Conservation (phyloP, 1,140 invertebrate species). For the Nymphalis io region DNA sequence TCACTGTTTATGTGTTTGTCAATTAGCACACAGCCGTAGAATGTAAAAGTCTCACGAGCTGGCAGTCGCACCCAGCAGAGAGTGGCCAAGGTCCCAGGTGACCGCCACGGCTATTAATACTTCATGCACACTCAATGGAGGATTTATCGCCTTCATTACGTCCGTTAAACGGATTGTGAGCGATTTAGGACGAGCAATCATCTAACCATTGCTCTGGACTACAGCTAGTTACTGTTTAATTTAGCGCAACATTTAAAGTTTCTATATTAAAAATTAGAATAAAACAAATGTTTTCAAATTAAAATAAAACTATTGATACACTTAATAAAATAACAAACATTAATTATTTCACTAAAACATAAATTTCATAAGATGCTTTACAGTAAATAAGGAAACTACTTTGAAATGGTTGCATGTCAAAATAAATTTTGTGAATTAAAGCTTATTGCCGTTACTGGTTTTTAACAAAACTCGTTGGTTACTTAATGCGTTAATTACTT, state of each 20-base stretch:
- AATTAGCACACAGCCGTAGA: conserved; percentile 26
- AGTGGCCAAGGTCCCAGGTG: conserved; percentile 61
- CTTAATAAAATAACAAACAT: conserved; percentile 3
- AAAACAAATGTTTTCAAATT: background rate
- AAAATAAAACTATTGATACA: background rate
- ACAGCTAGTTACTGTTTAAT: conserved; percentile 26
- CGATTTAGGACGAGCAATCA: conserved; percentile 43
- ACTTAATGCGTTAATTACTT: too few relatives aligned
- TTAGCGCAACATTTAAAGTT: conserved; percentile 26
- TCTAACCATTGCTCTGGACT: conserved; percentile 26
- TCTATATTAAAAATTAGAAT: background rate
- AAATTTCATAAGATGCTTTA: background rate
- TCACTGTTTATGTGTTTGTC: conserved; percentile 12
- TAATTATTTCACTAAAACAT: background rate
- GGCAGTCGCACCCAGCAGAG: conserved; percentile 48
- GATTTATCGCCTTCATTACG: conserved; percentile 68
- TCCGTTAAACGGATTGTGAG: conserved; percentile 33
- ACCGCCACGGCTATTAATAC: conserved; percentile 64
- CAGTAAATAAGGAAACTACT: background rate
- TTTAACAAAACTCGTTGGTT: too few relatives aligned
- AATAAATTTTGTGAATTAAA: background rate
- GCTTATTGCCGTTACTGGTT: background rate
- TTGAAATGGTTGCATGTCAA: background rate
- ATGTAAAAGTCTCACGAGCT: conserved; percentile 43
- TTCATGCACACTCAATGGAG: conserved; percentile 59